Evolutionary conservation across 2,113 vertebrate genomes (phyloP).

Genomic region (Coptodon rendalli): DNA sequence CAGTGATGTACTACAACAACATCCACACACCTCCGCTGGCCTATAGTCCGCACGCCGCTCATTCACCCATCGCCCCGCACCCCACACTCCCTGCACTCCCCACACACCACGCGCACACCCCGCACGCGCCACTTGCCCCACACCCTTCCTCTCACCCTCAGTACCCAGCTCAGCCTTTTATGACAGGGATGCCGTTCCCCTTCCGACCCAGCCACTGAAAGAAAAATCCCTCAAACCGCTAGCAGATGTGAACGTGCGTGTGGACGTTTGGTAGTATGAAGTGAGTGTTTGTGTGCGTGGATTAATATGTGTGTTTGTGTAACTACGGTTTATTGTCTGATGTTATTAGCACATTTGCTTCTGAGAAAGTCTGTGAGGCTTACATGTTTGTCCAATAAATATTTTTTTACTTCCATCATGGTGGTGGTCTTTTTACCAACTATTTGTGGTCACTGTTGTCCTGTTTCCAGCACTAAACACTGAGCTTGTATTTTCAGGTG

Average conservation of each 20-base stretch:
- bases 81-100: conserved; percentile 60
- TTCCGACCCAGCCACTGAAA: conserved; percentile 85
- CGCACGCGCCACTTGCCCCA: conserved; percentile 60
- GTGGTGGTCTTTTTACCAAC: neutral
- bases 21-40: conserved; percentile 87
- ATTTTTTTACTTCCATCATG: conserved; percentile 52
- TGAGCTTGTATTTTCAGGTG: neutral
- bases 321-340: neutral
- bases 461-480: neutral
- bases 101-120: conserved; percentile 41
- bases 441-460: conserved; percentile 38
- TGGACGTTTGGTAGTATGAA: neutral
- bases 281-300: neutral
- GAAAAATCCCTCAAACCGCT: neutral
- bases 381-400: conserved; percentile 55
- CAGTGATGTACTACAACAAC: conserved; percentile 90
- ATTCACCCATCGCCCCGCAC: conserved; percentile 70
- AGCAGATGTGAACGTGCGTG: neutral
- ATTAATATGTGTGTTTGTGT: neutral
- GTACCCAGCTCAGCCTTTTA: conserved; percentile 75
- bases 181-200: conserved; percentile 83
- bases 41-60: conserved; percentile 70
- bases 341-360: neutral
- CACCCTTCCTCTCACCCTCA: conserved; percentile 62
- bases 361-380: neutral